Evolutionary conservation across 2,797 vertebrate genomes (phyloP).

Genomic region (Bradypodion ventrale): DNA sequence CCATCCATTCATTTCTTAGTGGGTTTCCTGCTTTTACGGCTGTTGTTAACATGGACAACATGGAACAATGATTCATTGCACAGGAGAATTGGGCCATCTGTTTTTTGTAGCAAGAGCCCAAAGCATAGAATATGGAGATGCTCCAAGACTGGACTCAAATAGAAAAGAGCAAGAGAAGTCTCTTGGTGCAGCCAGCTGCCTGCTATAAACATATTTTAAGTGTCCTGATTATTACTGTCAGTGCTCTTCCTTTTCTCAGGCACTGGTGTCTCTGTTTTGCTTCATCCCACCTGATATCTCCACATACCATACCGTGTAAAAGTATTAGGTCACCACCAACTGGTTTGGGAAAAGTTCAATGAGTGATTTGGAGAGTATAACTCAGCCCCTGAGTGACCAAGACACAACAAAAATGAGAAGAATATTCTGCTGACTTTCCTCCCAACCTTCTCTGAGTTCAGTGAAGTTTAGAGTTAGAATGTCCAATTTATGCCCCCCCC

Average conservation of each 20-base stretch:
- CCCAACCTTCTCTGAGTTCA: too few species aligned
- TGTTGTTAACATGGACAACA: not conserved
- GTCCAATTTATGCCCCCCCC: too few species aligned
- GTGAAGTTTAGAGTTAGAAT: too few species aligned
- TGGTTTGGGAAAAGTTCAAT: too few species aligned
- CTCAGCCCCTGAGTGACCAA: too few species aligned
- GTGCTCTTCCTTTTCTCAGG: slow-evolving; percentile 35
- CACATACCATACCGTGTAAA: too few species aligned
- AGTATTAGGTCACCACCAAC: too few species aligned
- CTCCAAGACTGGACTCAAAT: slow-evolving; percentile 50
- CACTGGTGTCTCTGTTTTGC: not conserved
- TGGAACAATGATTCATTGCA: slow-evolving; percentile 25
- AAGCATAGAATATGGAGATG: slow-evolving; percentile 49
- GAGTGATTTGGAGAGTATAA: too few species aligned
- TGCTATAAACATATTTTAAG: slow-evolving; percentile 50
- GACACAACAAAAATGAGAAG: too few species aligned
- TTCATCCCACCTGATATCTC: slow-evolving; percentile 41
- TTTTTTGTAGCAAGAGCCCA: slow-evolving; percentile 26
- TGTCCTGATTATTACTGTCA: slow-evolving; percentile 43
- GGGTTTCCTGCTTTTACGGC: slow-evolving; percentile 17
- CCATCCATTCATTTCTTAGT: slow-evolving; percentile 1
- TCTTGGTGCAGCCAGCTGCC: slow-evolving; percentile 41
- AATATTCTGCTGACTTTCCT: too few species aligned
- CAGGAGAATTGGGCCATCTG: slow-evolving; percentile 47
- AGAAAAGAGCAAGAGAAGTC: slow-evolving; percentile 39